Base-by-base conservation (phyloP, 2,113 vertebrate genomes). In the Spea multiplicata region DNA sequence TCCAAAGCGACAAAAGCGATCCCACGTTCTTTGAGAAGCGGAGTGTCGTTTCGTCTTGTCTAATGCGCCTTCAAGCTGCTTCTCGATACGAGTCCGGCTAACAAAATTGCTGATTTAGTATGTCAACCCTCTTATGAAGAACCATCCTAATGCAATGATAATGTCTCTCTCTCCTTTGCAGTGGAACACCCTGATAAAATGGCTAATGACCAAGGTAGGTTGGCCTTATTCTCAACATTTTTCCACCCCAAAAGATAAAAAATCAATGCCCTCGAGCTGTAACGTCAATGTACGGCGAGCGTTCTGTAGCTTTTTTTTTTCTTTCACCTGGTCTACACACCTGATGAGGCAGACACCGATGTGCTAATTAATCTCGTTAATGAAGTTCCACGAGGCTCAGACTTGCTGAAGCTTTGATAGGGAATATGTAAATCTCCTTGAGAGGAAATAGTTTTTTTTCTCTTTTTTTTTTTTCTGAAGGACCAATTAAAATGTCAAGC, bases 151-250 rank as follows among this genome's bases (percentile, higher is more conserved):
- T 84, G 81, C 89, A 88, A 88, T 71, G 76, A 82, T 84, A 12
- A 82, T 88, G 16, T 89, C 78, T 72, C 76, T 85, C 81, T 86
- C 82, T 55, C 64, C 80, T 64, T 82, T 84, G 65, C 88, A 97
- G 96, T 95, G 53, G 96, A 98, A 75, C 94, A 96, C 85, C 96
- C 96, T 74, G 96, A 98, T 91, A 98, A 96, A 89, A 98, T 98
- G 96, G 94, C 96, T 76, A 98, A 98, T 57, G 96, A 98, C 88
- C 96, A 98, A 95, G 96, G 96, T 97, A 91, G 44, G 70, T 80
- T 84, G 82, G 3, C 80, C 66, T 76, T 82, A 44, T 52, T 75
- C 80, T 82, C 70, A 8, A 71, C 49, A 66, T 75, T 64, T n/a
- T 74, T 5, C 13, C 30, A 30, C 30, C 30, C 30, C 30, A 30